A percentile compares a stretch with the other conserved stretches of the same genome.
These are phyloP conservation scores for Protophormia terraenovae DNA, from an alignment of 2,888 invertebrate species.

Conservation along the genomic window DNA sequence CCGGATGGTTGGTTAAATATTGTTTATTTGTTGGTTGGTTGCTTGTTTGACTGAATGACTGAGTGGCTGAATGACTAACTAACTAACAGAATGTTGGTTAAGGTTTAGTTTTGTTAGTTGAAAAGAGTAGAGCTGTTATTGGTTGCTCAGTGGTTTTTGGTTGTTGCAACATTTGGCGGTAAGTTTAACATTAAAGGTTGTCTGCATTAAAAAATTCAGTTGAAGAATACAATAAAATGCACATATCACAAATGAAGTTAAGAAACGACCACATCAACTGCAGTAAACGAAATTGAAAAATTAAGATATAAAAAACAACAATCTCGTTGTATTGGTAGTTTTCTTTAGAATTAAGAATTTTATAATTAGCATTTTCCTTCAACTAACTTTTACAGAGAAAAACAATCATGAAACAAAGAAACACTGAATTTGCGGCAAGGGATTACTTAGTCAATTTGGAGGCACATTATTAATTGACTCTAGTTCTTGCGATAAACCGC, in stretches of 20 bases:
- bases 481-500: too few relatives aligned
- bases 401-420: too few relatives aligned
- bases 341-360: neutral
- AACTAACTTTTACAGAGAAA: too few relatives aligned
- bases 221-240: neutral
- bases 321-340: neutral
- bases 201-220: conserved; percentile 27
- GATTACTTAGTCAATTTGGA: too few relatives aligned
- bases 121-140: neutral
- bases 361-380: neutral
- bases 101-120: neutral
- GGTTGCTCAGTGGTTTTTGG: neutral
- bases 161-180: conserved; percentile 41
- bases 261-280: neutral
- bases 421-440: too few relatives aligned
- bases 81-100: conserved; percentile 2
- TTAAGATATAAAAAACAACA: neutral
- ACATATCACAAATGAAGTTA: neutral
- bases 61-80: neutral
- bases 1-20: conserved; percentile 36
- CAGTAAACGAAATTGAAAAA: neutral
- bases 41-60: neutral
- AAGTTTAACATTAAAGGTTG: conserved; percentile 30
- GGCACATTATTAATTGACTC: too few relatives aligned
- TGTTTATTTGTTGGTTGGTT: conserved; percentile 17